Conservation (phyloP, 2,113 vertebrate species). For the Pseudonaja textilis region DNA sequence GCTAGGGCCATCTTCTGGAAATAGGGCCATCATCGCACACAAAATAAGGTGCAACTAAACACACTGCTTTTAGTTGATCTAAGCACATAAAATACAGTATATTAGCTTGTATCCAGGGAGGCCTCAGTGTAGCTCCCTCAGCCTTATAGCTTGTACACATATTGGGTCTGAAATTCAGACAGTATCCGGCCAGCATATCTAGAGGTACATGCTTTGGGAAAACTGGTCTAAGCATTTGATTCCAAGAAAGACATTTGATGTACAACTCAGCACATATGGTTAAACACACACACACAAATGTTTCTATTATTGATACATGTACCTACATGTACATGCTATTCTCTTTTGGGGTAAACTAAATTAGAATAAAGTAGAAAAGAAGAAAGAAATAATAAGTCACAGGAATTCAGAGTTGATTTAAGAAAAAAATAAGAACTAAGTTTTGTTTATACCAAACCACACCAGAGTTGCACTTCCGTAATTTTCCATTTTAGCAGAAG, state of each 20-base stretch:
- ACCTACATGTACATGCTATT: not conserved
- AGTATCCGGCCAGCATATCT: not conserved
- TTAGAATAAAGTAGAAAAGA: not conserved
- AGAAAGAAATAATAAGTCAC: not conserved
- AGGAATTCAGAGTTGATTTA: not conserved
- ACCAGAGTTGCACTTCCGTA: not conserved
- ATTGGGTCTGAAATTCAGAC: not conserved
- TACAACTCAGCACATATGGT: not conserved
- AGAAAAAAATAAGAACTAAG: not conserved
- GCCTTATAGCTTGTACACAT: not conserved
- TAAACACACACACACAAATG: not conserved
- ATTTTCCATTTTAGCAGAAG: not conserved
- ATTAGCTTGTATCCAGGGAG: not conserved
- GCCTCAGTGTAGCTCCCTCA: not conserved
- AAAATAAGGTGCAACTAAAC: not conserved
- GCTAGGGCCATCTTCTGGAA: not conserved
- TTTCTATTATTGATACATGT: not conserved
- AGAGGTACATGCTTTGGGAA: not conserved
- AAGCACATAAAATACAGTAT: not conserved
- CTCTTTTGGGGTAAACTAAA: not conserved
- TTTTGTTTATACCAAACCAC: not conserved
- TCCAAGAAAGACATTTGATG: not conserved
- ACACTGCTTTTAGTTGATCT: not conserved
- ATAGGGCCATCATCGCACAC: not conserved
- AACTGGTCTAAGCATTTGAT: not conserved